A percentile compares a stretch with the other conserved stretches of the same genome.
Evolutionary conservation across 1,140 invertebrate species (phyloP).

Genomic region (Drosophila sucinea): DNA sequence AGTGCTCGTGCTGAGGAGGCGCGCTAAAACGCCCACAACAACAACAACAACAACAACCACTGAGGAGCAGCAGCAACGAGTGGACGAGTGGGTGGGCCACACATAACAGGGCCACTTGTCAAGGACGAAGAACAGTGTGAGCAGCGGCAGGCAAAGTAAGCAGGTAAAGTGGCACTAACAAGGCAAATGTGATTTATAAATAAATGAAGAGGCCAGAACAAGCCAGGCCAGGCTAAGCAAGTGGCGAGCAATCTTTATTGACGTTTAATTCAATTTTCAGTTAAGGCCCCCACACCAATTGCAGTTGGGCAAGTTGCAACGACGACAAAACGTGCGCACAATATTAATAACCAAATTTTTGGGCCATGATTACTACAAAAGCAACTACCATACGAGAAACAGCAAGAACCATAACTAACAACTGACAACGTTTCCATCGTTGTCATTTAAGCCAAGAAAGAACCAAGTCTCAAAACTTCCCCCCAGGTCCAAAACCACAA

Average conservation of each 20-base stretch:
- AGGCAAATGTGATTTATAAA: slow-evolving; percentile 46
- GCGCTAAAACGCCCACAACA: slow-evolving; percentile 60
- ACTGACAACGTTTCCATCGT: slow-evolving; percentile 7
- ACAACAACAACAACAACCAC: slow-evolving; percentile 23
- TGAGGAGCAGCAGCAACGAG: slow-evolving; percentile 13
- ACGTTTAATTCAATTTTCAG: slow-evolving; percentile 27
- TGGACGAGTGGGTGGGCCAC: slow-evolving; percentile 38
- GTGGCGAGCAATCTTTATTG: slow-evolving; percentile 40
- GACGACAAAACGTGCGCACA: slow-evolving; percentile 57
- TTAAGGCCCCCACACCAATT: slow-evolving; percentile 25
- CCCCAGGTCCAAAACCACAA: neutral
- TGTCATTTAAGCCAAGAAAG: slow-evolving; percentile 2
- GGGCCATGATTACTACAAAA: slow-evolving; percentile 55
- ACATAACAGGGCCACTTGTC: slow-evolving; percentile 50
- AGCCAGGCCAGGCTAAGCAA: slow-evolving; percentile 21
- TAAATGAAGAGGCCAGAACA: slow-evolving; percentile 41
- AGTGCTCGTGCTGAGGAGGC: slow-evolving; percentile 55
- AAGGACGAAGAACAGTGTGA: slow-evolving; percentile 47
- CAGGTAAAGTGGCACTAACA: slow-evolving; percentile 40
- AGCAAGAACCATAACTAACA: slow-evolving; percentile 6
- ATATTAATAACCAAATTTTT: slow-evolving; percentile 53
- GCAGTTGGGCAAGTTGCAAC: slow-evolving; percentile 17
- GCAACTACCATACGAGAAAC: slow-evolving; percentile 24
- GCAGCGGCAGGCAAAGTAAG: slow-evolving; percentile 32
- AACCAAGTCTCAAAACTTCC: slow-evolving; percentile 17